Evolutionary conservation across 2,888 invertebrate genomes (phyloP).

Genomic region (Deilephila elpenor): DNA sequence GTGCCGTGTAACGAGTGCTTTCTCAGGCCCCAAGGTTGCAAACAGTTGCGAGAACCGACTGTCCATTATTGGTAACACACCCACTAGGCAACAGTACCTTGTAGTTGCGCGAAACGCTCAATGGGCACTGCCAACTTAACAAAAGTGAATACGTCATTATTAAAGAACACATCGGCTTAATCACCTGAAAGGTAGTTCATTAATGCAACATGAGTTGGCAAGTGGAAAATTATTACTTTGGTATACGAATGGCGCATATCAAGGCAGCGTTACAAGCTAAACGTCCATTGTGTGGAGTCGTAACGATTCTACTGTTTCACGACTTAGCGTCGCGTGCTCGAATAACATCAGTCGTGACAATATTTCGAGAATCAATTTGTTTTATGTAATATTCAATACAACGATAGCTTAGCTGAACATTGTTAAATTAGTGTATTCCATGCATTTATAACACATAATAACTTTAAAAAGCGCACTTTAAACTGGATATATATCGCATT

Average conservation of each 20-base stretch:
- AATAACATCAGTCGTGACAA: neutral
- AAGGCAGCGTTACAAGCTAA: constrained; percentile 48
- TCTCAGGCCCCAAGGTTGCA: constrained; percentile 66
- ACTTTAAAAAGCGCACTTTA: too few relatives aligned
- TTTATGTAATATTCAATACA: neutral
- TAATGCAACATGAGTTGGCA: constrained; percentile 42
- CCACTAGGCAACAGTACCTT: constrained; percentile 44
- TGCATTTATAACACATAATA: too few relatives aligned
- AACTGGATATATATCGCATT: neutral
- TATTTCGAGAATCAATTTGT: neutral
- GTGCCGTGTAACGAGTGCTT: constrained; percentile 61
- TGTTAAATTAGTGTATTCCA: neutral
- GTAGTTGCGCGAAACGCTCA: constrained; percentile 29
- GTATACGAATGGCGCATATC: constrained; percentile 37
- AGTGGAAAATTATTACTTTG: constrained; percentile 55
- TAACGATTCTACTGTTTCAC: constrained; percentile 46
- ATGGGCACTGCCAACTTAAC: neutral
- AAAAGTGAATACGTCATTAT: constrained; percentile 22
- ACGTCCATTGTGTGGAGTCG: constrained; percentile 54
- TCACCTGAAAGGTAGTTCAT: constrained; percentile 44
- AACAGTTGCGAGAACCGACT: constrained; percentile 61
- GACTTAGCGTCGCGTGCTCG: constrained; percentile 52
- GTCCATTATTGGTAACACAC: constrained; percentile 62
- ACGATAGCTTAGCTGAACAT: neutral
- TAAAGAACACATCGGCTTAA: constrained; percentile 21